Evolutionary conservation across 1,140 invertebrate species (phyloP).

Genomic region (Drosophila carrolli): DNA sequence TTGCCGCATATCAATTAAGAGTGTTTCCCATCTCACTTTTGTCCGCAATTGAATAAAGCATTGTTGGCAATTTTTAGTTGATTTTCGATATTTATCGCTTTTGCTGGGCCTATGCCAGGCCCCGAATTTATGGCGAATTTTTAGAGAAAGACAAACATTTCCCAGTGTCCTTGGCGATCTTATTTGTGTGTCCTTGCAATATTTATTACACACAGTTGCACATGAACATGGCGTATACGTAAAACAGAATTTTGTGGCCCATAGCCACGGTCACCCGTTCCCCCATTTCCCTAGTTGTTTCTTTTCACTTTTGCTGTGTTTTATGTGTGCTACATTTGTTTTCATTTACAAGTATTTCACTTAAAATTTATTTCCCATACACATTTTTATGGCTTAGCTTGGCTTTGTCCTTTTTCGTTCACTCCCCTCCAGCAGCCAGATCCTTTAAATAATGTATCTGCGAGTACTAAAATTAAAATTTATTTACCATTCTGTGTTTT

Average conservation of each 20-base stretch:
- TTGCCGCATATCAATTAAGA: slow-evolving; percentile 69
- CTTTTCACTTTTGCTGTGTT: slow-evolving; percentile 20
- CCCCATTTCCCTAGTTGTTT: not conserved
- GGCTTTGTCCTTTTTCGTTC: slow-evolving; percentile 52
- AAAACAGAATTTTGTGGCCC: slow-evolving; percentile 63
- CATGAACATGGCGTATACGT: slow-evolving; percentile 62
- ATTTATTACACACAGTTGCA: slow-evolving; percentile 65
- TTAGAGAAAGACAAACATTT: slow-evolving; percentile 56
- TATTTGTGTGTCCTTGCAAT: slow-evolving; percentile 48
- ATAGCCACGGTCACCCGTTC: slow-evolving; percentile 50
- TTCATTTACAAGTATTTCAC: slow-evolving; percentile 83
- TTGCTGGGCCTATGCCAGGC: slow-evolving; percentile 37
- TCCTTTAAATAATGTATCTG: slow-evolving; percentile 67
- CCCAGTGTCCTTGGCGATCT: slow-evolving; percentile 63
- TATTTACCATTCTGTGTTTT: slow-evolving; percentile 57
- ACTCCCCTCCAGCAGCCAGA: slow-evolving; percentile 4
- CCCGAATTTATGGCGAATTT: slow-evolving; percentile 56
- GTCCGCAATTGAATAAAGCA: slow-evolving; percentile 59
- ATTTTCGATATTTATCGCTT: slow-evolving; percentile 61
- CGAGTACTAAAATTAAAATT: slow-evolving; percentile 75
- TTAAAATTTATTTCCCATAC: slow-evolving; percentile 77
- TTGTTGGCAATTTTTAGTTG: slow-evolving; percentile 38
- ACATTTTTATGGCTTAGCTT: slow-evolving; percentile 75
- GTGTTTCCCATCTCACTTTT: slow-evolving; percentile 22
- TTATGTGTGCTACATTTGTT: slow-evolving; percentile 71